Conservation (phyloP, 2,888 invertebrate genomes). For the Xanthia togata region DNA sequence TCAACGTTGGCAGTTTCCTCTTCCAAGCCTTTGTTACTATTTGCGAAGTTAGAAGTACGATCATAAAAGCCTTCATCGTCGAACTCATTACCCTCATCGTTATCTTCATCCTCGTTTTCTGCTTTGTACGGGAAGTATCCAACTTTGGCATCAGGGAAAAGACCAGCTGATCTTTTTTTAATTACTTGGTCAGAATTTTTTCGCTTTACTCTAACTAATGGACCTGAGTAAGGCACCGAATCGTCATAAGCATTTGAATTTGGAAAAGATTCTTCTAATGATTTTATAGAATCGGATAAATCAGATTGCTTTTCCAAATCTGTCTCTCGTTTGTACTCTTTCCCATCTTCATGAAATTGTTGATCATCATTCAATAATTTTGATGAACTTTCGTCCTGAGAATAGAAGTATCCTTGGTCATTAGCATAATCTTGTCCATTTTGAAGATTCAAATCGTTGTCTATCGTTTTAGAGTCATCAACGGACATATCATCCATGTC, state of each 20-base stretch:
- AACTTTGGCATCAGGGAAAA: constrained; percentile 80
- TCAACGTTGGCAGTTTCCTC: constrained; percentile 54
- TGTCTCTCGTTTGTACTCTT: constrained; percentile 77
- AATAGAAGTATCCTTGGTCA: constrained; percentile 70
- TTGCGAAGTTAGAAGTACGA: constrained; percentile 78
- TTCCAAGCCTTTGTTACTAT: constrained; percentile 67
- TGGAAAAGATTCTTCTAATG: constrained; percentile 86
- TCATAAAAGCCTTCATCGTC: constrained; percentile 88
- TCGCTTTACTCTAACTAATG: constrained; percentile 85
- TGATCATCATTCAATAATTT: constrained; percentile 74
- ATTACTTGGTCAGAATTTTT: constrained; percentile 73
- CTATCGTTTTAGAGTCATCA: constrained; percentile 68
- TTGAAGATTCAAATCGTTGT: constrained; percentile 67
- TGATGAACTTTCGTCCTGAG: constrained; percentile 75
- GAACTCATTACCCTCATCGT: constrained; percentile 88
- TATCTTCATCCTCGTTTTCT: constrained; percentile 85
- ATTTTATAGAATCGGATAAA: constrained; percentile 78
- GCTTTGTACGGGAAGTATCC: constrained; percentile 81
- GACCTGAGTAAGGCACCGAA: constrained; percentile 73
- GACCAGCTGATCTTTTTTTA: constrained; percentile 79
- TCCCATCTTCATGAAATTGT: constrained; percentile 68
- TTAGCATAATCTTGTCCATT: constrained; percentile 68
- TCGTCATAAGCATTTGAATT: constrained; percentile 77
- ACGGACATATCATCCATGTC: constrained; percentile 66
- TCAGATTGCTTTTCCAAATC: constrained; percentile 70